These are phyloP conservation scores for Iselma pallidipennis DNA, from an alignment of 2,888 invertebrate species.

Conservation along the genomic window DNA sequence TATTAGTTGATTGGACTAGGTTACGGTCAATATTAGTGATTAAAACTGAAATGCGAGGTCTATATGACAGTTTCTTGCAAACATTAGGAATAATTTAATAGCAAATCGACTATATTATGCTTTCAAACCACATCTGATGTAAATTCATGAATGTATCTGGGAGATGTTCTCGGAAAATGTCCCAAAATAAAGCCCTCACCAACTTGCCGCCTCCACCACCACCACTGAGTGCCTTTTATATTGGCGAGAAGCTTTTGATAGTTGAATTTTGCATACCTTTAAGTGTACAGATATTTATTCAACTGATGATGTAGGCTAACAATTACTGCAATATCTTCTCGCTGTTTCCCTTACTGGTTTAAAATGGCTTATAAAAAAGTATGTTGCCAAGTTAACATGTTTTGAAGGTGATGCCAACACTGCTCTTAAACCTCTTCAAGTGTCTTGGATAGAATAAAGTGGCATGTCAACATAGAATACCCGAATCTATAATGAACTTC, in stretches of 20 bases:
- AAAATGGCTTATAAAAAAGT: too few relatives aligned
- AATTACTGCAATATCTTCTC: too few relatives aligned
- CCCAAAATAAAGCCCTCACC: too few relatives aligned
- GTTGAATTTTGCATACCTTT: too few relatives aligned
- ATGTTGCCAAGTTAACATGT: background rate
- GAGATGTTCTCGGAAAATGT: conserved; percentile 36
- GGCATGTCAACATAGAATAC: background rate
- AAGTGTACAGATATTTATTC: too few relatives aligned
- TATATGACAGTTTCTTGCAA: conserved; percentile 31
- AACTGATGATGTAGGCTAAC: too few relatives aligned
- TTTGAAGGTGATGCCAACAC: background rate
- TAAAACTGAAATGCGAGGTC: conserved; percentile 27
- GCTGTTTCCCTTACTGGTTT: too few relatives aligned
- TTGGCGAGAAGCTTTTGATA: too few relatives aligned
- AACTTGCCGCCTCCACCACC: too few relatives aligned
- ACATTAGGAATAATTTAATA: conserved; percentile 43
- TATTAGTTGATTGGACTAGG: conserved; percentile 43
- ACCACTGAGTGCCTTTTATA: too few relatives aligned
- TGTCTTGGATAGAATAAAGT: background rate
- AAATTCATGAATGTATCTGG: conserved; percentile 44
- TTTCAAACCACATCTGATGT: conserved; percentile 42
- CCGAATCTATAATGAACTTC: background rate
- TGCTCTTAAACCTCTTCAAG: background rate
- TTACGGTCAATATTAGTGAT: conserved; percentile 26
- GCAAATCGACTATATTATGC: conserved; percentile 41